A percentile compares a stretch with the other conserved stretches of the same genome.
Evolutionary conservation across 2,888 invertebrate species (phyloP).

Genomic region (Cantharis lateralis): DNA sequence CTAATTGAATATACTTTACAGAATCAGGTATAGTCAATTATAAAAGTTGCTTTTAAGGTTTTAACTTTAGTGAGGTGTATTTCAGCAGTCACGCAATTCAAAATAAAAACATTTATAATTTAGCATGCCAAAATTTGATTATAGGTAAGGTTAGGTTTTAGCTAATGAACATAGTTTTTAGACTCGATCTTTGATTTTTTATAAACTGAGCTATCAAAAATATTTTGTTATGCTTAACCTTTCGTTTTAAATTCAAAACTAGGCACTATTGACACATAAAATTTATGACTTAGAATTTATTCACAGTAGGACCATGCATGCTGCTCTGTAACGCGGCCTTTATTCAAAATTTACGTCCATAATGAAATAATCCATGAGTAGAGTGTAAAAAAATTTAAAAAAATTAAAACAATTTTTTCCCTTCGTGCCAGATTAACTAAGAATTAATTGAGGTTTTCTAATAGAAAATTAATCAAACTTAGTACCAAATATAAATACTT

Average conservation of each 20-base stretch:
- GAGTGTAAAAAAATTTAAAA: background rate
- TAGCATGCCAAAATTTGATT: background rate
- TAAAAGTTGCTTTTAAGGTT: background rate
- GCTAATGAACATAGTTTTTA: background rate
- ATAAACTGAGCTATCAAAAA: background rate
- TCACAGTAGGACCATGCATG: background rate
- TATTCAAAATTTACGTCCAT: background rate
- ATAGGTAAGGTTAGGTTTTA: background rate
- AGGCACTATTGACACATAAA: background rate
- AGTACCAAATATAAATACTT: background rate
- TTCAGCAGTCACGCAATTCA: background rate
- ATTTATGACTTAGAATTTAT: background rate
- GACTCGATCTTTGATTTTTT: background rate
- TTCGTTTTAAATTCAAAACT: background rate
- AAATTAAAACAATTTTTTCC: no score
- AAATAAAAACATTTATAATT: background rate
- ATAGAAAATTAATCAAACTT: background rate
- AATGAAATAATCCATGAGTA: no score
- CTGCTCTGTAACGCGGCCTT: background rate
- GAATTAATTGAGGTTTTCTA: background rate
- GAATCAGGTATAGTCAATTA: background rate
- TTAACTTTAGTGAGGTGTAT: background rate
- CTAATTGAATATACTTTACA: background rate
- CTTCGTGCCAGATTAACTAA: background rate
- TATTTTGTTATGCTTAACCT: background rate